Percentiles rank a stretch among this genome's conserved stretches.
phyloP scores from a whole-genome alignment of 2,888 invertebrate genomes.

The Halictus quadricinctus region DNA sequence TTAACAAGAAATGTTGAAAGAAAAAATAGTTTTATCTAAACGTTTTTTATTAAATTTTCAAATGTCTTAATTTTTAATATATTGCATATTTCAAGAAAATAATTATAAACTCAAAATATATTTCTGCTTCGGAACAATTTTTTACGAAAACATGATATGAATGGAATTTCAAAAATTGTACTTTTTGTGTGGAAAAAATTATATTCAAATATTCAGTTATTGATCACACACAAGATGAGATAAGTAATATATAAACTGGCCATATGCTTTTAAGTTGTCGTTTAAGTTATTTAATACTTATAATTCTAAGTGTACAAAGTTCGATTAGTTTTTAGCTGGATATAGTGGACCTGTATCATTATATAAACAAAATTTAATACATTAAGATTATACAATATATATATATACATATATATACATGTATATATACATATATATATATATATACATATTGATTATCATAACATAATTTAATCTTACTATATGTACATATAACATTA shows the following conservation, averaged over 20 bases:
- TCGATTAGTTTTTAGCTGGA: slow-evolving; percentile 61
- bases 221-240: background rate
- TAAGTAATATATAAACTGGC: slow-evolving; percentile 14
- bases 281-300: slow-evolving; percentile 27
- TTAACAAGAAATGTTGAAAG: slow-evolving; percentile 23
- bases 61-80: slow-evolving; percentile 14
- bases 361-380: slow-evolving; percentile 39
- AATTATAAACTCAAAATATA: background rate
- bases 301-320: slow-evolving; percentile 38
- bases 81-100: background rate
- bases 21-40: slow-evolving; percentile 9
- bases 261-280: slow-evolving; percentile 21
- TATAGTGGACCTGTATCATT: slow-evolving; percentile 64
- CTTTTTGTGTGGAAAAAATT: background rate
- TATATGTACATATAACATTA: slow-evolving; percentile 47
- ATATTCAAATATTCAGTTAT: slow-evolving; percentile 10
- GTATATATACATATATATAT: background rate
- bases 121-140: background rate
- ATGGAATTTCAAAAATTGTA: background rate
- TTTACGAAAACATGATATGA: background rate
- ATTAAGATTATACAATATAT: slow-evolving; percentile 34
- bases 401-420: background rate
- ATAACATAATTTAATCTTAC: slow-evolving; percentile 46
- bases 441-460: slow-evolving; percentile 31
- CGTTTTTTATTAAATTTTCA: slow-evolving; percentile 9